Evolutionary conservation across 2,113 vertebrate species (phyloP), one percentile per base, ranked within the genome.

Genomic region (Heloderma charlesbogerti): DNA sequence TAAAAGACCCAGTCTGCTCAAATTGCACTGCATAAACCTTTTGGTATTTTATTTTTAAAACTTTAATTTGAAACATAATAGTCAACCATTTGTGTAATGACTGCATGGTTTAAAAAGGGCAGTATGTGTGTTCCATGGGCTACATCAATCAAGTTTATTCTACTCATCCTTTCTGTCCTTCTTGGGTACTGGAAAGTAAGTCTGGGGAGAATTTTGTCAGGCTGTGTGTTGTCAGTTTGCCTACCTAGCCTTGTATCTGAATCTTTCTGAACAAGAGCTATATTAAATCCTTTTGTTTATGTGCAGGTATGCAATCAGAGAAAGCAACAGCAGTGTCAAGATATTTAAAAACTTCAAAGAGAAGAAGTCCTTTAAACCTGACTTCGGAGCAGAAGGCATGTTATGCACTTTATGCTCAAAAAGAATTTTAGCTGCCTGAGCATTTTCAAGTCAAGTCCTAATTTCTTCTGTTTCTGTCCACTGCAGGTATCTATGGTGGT

Each of bases 341-440:
- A 98, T 99, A 95, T 99, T 99, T 96, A 99, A 99, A 96, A 99
- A 99, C 79, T 99, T 99, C 96, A 99, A 99, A 95, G 99, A 99
- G 96, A 99, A 99, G 96, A 99, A 99, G 92, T 99, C 98, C 0
- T 99, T 99, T 95, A 99, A 99, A 94, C 99, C 99, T 43, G 99
- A 99, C 96, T 99, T 99, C 97, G 99, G 99, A 95, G 99, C 99
- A 90, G 99, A 99, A 98, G 99, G 99, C 99, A 95, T 88, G 93
- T 93, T 31, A 57, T 92, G 3, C 6, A 27, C 1, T 51, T 89
- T 18, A 16, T 4, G 13, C 29, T 78, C 37, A 15, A 0, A 3
- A 0, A 18, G 6, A 3, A 60, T 85, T 89, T 88, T 16, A 75
- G 87, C 20, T 1, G 71, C 6, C 20, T 92, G 25, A 69, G 20